Evolutionary conservation across 2,797 vertebrate species (phyloP).

Genomic region (Apodemus agrarius): DNA sequence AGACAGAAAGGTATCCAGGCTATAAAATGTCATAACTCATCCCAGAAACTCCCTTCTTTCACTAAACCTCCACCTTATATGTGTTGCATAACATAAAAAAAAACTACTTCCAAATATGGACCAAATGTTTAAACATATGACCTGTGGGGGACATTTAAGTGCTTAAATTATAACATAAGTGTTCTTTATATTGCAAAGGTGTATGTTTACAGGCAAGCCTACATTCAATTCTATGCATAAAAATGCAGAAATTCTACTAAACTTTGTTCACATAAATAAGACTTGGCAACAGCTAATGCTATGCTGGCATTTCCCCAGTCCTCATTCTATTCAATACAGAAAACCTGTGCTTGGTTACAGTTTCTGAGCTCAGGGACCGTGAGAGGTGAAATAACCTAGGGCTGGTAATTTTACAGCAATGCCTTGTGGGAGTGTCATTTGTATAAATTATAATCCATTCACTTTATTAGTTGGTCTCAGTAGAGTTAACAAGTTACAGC

Average conservation of each 20-base stretch:
- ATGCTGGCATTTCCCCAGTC: background rate
- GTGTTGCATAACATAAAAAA: background rate
- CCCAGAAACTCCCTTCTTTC: background rate
- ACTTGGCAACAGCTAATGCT: background rate
- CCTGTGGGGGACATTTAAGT: background rate
- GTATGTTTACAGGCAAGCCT: background rate
- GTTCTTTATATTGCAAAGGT: background rate
- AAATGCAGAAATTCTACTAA: background rate
- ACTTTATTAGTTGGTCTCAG: background rate
- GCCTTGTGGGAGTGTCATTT: background rate
- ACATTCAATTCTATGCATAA: background rate
- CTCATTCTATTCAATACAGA: background rate
- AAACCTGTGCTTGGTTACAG: background rate
- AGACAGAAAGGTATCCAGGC: background rate
- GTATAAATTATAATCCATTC: background rate
- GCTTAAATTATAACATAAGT: background rate
- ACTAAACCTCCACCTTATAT: background rate
- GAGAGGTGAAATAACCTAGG: background rate
- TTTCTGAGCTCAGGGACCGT: background rate
- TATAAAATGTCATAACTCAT: background rate
- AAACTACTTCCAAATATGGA: background rate
- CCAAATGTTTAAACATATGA: background rate
- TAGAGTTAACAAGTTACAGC: background rate
- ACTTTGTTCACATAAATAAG: background rate
- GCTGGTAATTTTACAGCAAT: background rate